A percentile compares a stretch with the other conserved stretches of the same genome.
Conservation (phyloP, 2,113 vertebrate genomes). For the Callorhinus ursinus region DNA sequence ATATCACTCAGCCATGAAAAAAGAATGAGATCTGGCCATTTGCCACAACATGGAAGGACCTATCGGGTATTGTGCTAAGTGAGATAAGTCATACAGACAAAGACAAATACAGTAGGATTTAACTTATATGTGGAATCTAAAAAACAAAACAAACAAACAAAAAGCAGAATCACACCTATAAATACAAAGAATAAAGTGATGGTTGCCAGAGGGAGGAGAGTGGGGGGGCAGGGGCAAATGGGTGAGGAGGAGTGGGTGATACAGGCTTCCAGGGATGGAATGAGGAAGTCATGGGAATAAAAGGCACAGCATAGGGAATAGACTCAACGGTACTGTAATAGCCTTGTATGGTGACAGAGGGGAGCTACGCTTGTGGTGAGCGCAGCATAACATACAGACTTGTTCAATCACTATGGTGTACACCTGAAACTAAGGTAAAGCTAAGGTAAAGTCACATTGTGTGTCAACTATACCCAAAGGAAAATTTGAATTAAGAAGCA, state of each 20-base stretch:
- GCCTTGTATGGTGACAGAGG: background rate
- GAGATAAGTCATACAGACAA: background rate
- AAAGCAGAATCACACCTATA: background rate
- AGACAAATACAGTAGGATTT: background rate
- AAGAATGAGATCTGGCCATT: background rate
- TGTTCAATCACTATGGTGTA: background rate
- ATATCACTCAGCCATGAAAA: background rate
- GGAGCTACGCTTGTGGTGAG: background rate
- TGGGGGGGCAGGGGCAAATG: background rate
- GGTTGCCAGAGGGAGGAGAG: background rate
- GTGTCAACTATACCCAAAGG: background rate
- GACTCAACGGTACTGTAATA: background rate
- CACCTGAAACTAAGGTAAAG: background rate
- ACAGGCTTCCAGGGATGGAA: background rate
- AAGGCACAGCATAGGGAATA: background rate
- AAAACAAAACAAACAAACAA: background rate
- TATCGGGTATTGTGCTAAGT: background rate
- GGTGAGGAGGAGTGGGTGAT: background rate
- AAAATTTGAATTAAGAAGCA: background rate
- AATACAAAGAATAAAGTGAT: background rate
- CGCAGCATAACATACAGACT: background rate
- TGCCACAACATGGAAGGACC: background rate
- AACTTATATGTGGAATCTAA: background rate
- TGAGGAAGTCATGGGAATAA: background rate
- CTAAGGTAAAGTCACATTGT: background rate